Evolutionary conservation across 2,797 vertebrate genomes (phyloP), one percentile per base, ranked within the genome.

Genomic region (Falco concolor): DNA sequence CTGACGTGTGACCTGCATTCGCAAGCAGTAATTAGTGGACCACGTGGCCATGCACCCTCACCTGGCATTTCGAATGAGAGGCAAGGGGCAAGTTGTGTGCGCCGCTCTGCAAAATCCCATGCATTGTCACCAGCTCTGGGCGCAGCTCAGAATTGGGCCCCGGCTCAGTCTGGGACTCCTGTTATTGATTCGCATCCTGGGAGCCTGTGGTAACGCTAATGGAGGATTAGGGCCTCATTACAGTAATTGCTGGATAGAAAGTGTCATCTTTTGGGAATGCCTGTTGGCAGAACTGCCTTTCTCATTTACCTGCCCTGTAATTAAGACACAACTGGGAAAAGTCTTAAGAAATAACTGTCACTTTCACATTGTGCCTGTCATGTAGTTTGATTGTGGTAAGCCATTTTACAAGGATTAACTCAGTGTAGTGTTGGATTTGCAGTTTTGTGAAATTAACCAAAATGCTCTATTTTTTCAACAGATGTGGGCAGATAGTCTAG

Each of bases 51-150:
- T 13, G 13, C 44, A 61, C 36, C 32, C 38, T 63, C n/a, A 12
- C 5, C 0, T 1, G 47, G 18, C 0, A 0, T 45, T 87, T 54
- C 19, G 42, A 47, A 30, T 4, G 30, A 52, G 28, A 1, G 1
- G 25, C 75, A 44, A 45, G 12, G 28, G 28, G 27, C 44, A 56
- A 69, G 15, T 1, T 49, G 19, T 17, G 13, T 44, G 27, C 12
- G 65, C 49, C 2, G 1, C 25, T 5, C 53, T 42, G 17, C 25
- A 78, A 78, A 59, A n/a, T 17, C 64, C 42, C 2, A 2, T 44
- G 6, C 27, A 0, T 64, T 79, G 38, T 65, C 22, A 60, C 44
- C 53, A 60, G 40, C 52, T 44, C 28, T 2, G 2, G 7, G 23
- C 36, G 40, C 10, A 86, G 52, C 25, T 69, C 36, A 30, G 59